Percentiles rank a stretch among this genome's conserved stretches.
phyloP scores from a whole-genome alignment of 1,140 invertebrate species.

The Eupristina koningsbergeri region DNA sequence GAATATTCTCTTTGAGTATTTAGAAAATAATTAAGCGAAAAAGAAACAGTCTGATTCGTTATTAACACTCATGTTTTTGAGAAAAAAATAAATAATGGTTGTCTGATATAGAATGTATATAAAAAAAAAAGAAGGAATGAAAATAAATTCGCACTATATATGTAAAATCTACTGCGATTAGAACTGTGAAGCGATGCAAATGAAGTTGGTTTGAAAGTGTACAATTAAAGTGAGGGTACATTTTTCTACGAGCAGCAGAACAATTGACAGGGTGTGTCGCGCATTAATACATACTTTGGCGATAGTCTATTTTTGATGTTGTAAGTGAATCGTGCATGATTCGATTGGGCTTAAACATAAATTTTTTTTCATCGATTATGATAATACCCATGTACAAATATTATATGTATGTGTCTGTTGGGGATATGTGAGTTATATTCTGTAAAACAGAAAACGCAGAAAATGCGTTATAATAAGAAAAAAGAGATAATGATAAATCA shows the following conservation, averaged over 20 bases:
- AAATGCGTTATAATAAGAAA: slow-evolving; percentile 46
- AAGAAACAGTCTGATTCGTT: slow-evolving; percentile 57
- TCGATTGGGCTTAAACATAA: slow-evolving; percentile 65
- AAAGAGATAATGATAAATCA: slow-evolving; percentile 47
- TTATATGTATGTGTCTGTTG: slow-evolving; percentile 63
- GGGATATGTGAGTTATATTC: slow-evolving; percentile 62
- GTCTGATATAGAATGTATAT: slow-evolving; percentile 47
- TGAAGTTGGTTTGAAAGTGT: slow-evolving; percentile 54
- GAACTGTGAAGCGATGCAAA: slow-evolving; percentile 54
- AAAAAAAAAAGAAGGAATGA: slow-evolving; percentile 48
- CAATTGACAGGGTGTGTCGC: slow-evolving; percentile 65
- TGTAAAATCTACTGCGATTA: slow-evolving; percentile 47
- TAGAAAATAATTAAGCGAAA: slow-evolving; percentile 55
- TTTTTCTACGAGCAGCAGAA: slow-evolving; percentile 45
- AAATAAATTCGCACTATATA: slow-evolving; percentile 44
- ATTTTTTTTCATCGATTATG: slow-evolving; percentile 65
- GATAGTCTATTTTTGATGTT: slow-evolving; percentile 73
- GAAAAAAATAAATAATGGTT: slow-evolving; percentile 47
- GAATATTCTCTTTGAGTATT: slow-evolving; percentile 59
- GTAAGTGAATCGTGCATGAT: slow-evolving; percentile 68
- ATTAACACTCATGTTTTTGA: slow-evolving; percentile 58
- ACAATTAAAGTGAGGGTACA: slow-evolving; percentile 30
- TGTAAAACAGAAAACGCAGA: slow-evolving; percentile 61
- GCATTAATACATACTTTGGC: slow-evolving; percentile 66
- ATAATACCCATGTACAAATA: slow-evolving; percentile 70